Percentiles rank a stretch among this genome's conserved stretches.
Conservation (phyloP, 2,113 vertebrate species). For the Protomyctophum bolini region DNA sequence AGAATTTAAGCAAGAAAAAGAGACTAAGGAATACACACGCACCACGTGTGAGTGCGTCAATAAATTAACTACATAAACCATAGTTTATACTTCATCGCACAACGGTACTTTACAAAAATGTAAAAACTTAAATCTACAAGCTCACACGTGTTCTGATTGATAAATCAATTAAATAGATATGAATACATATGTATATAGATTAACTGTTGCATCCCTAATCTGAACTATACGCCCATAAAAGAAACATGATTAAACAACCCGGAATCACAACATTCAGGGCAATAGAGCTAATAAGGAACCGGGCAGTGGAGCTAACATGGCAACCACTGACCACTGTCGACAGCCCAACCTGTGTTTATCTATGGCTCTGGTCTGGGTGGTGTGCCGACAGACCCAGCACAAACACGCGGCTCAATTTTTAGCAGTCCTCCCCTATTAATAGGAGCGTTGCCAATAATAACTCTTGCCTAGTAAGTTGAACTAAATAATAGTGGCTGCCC, state of each 20-base stretch:
- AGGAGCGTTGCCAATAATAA: conserved; percentile 75
- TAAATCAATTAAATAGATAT: no score
- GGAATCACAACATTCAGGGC: conserved; percentile 12
- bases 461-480: conserved; percentile 53
- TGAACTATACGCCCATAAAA: no score
- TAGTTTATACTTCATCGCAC: no score
- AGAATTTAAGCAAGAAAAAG: conserved; percentile 2
- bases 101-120: no score
- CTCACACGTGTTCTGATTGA: no score
- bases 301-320: conserved; percentile 40
- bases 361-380: conserved; percentile 49
- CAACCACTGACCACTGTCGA: conserved; percentile 29
- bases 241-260: conserved; percentile 11
- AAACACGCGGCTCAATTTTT: conserved; percentile 73
- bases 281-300: conserved; percentile 8
- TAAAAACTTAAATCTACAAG: no score
- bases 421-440: conserved; percentile 77
- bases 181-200: no score
- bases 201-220: no score
- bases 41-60: no score
- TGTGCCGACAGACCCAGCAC: conserved; percentile 58
- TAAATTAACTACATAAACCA: no score
- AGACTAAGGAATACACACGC: no score
- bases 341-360: conserved; percentile 57
- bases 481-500: conserved; percentile 69